These are phyloP conservation scores for Gnathonemus longibarbis DNA, from an alignment of 2,113 vertebrate genomes.

Conservation along the genomic window DNA sequence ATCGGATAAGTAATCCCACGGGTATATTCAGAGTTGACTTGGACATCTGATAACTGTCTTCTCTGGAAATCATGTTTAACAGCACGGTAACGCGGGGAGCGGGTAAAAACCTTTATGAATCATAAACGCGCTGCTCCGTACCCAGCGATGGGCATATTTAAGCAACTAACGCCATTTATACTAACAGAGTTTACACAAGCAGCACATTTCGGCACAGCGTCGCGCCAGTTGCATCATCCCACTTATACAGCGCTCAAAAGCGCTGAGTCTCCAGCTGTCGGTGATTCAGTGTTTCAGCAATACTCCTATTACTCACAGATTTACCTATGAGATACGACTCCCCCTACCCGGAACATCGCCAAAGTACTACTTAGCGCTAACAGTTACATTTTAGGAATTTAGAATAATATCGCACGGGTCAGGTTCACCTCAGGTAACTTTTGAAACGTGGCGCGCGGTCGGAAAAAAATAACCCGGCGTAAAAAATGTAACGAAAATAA, in stretches of 20 bases:
- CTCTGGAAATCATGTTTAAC: slow-evolving; percentile 32
- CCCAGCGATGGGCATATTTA: background rate
- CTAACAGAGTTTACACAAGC: background rate
- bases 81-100: no score
- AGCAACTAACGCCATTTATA: background rate
- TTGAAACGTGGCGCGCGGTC: background rate
- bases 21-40: slow-evolving; percentile 55
- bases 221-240: background rate
- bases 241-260: background rate
- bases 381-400: background rate
- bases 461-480: background rate
- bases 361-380: background rate
- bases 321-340: background rate
- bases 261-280: background rate
- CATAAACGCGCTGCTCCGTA: background rate
- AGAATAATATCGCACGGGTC: background rate
- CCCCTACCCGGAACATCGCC: background rate
- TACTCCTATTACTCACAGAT: background rate
- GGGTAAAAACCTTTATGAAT: background rate
- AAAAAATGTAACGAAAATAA: background rate
- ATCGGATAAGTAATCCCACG: slow-evolving; percentile 36
- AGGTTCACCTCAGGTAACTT: background rate
- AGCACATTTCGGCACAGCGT: background rate
- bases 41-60: slow-evolving; percentile 39
- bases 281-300: background rate